Percentiles rank a stretch among this genome's conserved stretches.
These are phyloP conservation scores for Thamnophis sirtalis DNA, from an alignment of 2,113 vertebrate genomes.

Conservation along the genomic window DNA sequence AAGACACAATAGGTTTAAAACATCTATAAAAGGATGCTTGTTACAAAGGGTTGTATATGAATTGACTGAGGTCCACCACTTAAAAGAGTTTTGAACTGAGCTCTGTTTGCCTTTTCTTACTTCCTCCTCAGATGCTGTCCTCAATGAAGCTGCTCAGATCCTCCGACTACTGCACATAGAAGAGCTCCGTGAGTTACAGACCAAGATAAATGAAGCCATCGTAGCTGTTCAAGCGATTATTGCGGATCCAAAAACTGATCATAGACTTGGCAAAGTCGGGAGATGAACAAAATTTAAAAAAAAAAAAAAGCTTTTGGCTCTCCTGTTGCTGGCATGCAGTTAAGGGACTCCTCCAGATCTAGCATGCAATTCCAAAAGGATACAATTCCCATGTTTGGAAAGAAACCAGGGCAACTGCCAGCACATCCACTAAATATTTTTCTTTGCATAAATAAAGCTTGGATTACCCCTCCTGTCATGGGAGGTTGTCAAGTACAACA, in stretches of 20 bases:
- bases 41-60: neutral
- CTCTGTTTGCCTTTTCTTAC: fast-evolving
- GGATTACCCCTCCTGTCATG: constrained; percentile 41
- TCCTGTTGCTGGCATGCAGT: neutral
- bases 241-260: constrained; percentile 96
- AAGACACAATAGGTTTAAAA: neutral
- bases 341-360: constrained; percentile 19
- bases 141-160: constrained; percentile 94
- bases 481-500: neutral
- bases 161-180: constrained; percentile 94
- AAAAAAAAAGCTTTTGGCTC: neutral
- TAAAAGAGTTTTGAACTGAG: neutral
- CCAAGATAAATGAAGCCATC: constrained; percentile 95
- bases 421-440: constrained; percentile 36
- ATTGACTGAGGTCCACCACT: neutral
- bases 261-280: constrained; percentile 95
- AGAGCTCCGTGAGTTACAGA: constrained; percentile 94
- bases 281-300: constrained; percentile 83
- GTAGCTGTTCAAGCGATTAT: constrained; percentile 97
- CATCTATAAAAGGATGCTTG: too few species aligned
- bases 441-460: constrained; percentile 67
- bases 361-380: constrained; percentile 56
- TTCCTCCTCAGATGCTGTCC: constrained; percentile 78
- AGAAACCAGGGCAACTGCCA: constrained; percentile 48
- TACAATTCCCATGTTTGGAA: constrained; percentile 32